phyloP scores from a whole-genome alignment of 2,888 invertebrate species.

The Andrena haemorrhoa region DNA sequence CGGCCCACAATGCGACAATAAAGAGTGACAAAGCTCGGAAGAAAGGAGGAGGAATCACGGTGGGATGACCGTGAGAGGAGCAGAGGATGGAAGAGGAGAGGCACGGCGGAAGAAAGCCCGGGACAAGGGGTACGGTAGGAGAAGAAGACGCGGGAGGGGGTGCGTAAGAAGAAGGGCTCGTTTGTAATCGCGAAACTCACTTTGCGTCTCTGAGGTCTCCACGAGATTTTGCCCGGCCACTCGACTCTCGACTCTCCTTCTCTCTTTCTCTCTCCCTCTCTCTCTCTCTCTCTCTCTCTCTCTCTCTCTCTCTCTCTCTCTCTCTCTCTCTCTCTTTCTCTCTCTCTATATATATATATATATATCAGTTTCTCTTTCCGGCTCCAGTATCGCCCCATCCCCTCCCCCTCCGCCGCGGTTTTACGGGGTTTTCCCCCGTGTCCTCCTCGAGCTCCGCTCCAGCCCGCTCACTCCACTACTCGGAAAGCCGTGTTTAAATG shows the following conservation, averaged over 20 bases:
- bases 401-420: conserved; percentile 31
- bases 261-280: conserved; percentile 71
- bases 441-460: conserved; percentile 40
- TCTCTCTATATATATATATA: conserved; percentile 9
- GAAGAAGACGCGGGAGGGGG: conserved; percentile 19
- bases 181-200: conserved; percentile 76
- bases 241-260: conserved; percentile 78
- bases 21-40: conserved; percentile 65
- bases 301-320: conserved; percentile 72
- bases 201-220: conserved; percentile 69
- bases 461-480: conserved; percentile 68
- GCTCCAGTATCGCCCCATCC: conserved; percentile 4
- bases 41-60: conserved; percentile 29
- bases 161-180: conserved; percentile 61
- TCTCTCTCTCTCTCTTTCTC: conserved; percentile 74
- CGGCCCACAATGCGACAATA: conserved; percentile 64
- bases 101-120: neutral
- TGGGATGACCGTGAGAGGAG: conserved; percentile 29
- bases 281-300: conserved; percentile 72
- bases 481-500: conserved; percentile 82
- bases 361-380: conserved; percentile 24
- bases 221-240: conserved; percentile 76
- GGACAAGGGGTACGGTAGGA: conserved; percentile 2
- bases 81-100: conserved; percentile 15
- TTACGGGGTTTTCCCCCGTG: conserved; percentile 33